Evolutionary conservation across 2,888 invertebrate species (phyloP), one percentile per base, ranked within the genome.

Genomic region (Ophion ventricosus): DNA sequence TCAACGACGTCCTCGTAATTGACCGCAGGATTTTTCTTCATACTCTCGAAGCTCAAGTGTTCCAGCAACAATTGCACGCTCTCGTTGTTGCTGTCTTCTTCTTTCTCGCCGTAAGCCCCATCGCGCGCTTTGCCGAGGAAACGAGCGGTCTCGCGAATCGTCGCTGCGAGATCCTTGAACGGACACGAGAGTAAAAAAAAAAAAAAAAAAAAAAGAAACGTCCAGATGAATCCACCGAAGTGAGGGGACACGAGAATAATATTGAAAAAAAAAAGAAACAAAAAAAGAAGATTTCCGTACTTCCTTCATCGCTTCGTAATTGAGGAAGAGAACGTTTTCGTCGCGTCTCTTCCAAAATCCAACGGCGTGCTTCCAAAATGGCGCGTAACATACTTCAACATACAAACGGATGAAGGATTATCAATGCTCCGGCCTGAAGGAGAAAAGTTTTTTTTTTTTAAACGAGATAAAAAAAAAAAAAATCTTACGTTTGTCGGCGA

Each of bases 1-100:
- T 93, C 88, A 0, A 92, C 86, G 11, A 91, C 89, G 4, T 91
- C 90, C 87, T 95, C 94, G 86, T 94, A 94, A 90, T 96, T 95
- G 14, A 95, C 95, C 29, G 94, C 94, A 7, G 94, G 93, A 91
- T 96, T 96, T 2, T 93, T 90, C 87, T 94, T 94, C 96, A 96
- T 96, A 70, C 90, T 93, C n/a, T 92, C 91, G 88, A 95, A 95
- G 79, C 94, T 94, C 84, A 95, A 93, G 89, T 95, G 94, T 1
- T 93, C 87, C 54, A 90, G 88, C n/a, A 95, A 91, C 0, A 84
- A 81, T 1, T 90, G 87, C 35, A 94, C 88, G 69, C 94, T 90
- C 1, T 93, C 91, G 1, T 92, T 89, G 1, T 87, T n/a, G 40
- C 40, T 3, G 49, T 49, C 49, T 1, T 8, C 49, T 14, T 49